Evolutionary conservation across 2,888 invertebrate genomes (phyloP).

Genomic region (Harpalus rufipes): DNA sequence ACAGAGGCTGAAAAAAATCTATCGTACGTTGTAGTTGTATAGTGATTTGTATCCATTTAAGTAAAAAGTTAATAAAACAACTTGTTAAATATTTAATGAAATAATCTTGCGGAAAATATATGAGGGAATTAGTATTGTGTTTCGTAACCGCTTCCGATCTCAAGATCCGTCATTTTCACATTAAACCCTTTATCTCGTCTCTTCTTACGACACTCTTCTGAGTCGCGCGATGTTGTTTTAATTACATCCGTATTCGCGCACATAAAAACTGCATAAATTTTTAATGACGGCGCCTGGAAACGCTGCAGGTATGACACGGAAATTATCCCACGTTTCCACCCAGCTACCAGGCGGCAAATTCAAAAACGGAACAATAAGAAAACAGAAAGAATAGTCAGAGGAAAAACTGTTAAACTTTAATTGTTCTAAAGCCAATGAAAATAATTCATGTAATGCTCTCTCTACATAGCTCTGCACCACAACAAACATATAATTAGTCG

Average conservation of each 20-base stretch:
- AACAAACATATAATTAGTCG: too few relatives aligned
- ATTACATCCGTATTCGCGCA: constrained; percentile 47
- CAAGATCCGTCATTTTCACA: constrained; percentile 40
- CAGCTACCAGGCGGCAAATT: neutral
- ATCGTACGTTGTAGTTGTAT: too few relatives aligned
- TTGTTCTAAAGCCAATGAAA: too few relatives aligned
- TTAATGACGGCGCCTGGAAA: constrained; percentile 22
- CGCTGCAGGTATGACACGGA: constrained; percentile 7
- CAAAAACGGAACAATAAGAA: neutral
- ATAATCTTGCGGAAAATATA: constrained; percentile 3
- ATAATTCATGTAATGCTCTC: too few relatives aligned
- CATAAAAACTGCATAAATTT: constrained; percentile 53
- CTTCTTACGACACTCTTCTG: constrained; percentile 31
- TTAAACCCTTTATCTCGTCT: constrained; percentile 39
- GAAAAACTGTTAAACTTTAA: too few relatives aligned
- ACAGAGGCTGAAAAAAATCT: too few relatives aligned
- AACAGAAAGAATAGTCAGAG: too few relatives aligned
- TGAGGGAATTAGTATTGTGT: constrained; percentile 11
- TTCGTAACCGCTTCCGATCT: constrained; percentile 28
- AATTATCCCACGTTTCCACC: neutral
- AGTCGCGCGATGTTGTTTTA: constrained; percentile 32
- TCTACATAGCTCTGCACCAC: too few relatives aligned
- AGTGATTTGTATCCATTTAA: too few relatives aligned
- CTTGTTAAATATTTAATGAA: neutral
- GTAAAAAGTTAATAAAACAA: neutral